phyloP scores from a whole-genome alignment of 2,888 invertebrate genomes.

The Rhaphigaster nebulosa region DNA sequence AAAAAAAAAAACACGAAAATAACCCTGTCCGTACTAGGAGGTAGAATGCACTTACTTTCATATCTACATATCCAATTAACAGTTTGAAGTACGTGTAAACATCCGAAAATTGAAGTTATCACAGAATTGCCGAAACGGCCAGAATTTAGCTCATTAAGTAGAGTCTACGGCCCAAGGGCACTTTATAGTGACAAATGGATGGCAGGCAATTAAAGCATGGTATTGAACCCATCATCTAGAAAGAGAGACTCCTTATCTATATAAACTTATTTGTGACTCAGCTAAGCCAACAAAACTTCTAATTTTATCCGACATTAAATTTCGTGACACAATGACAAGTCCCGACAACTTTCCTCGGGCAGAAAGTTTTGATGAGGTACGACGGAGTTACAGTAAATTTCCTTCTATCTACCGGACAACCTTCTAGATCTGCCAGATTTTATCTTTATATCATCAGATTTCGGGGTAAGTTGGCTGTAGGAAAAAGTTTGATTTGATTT shows the following conservation, averaged over 20 bases:
- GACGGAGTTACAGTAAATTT: background rate
- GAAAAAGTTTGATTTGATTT: constrained; percentile 9
- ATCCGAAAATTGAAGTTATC: too few species aligned
- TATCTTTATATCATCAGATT: background rate
- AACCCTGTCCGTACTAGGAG: too few species aligned
- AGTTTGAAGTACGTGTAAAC: too few species aligned
- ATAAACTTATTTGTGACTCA: too few species aligned
- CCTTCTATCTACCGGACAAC: background rate
- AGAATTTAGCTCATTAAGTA: background rate
- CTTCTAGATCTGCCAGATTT: background rate
- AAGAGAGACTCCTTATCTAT: background rate
- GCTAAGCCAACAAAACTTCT: background rate
- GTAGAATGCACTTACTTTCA: too few species aligned
- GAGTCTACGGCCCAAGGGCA: background rate
- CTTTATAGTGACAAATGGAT: background rate
- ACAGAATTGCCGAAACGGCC: background rate
- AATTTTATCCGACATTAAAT: background rate
- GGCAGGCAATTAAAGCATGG: background rate
- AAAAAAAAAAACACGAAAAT: too few species aligned
- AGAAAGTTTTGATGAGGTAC: background rate
- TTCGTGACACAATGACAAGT: background rate
- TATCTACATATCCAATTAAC: too few species aligned
- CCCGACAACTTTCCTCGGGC: background rate
- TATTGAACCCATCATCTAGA: background rate
- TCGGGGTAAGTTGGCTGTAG: background rate